A percentile compares a stretch with the other conserved stretches of the same genome.
These are phyloP conservation scores for Sturmia bella DNA, from an alignment of 2,888 invertebrate genomes.

Conservation along the genomic window DNA sequence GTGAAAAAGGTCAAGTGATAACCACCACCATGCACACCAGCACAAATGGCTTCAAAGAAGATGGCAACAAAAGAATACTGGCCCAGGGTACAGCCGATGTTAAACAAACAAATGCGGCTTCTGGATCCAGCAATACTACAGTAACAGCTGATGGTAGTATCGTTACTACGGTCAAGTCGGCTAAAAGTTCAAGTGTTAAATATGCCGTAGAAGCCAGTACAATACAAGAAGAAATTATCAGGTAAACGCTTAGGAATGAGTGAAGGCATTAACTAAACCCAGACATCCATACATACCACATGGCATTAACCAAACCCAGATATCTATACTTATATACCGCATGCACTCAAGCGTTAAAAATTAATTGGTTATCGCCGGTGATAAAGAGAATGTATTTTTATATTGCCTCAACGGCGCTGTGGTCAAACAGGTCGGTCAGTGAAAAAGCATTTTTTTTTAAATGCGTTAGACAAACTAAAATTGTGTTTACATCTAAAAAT, in stretches of 20 bases:
- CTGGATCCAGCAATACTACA: constrained; percentile 70
- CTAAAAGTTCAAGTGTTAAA: constrained; percentile 82
- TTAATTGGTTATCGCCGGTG: too few relatives aligned
- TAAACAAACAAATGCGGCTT: constrained; percentile 72
- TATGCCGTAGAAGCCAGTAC: constrained; percentile 84
- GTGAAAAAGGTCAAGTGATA: constrained; percentile 57
- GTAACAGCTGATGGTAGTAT: constrained; percentile 75
- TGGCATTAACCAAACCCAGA: constrained; percentile 18
- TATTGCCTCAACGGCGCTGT: too few relatives aligned
- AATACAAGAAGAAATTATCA: constrained; percentile 83
- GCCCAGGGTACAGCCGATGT: constrained; percentile 75
- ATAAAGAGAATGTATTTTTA: too few relatives aligned
- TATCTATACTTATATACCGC: background rate
- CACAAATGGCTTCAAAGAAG: constrained; percentile 71
- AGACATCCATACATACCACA: constrained; percentile 62
- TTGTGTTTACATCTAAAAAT: too few relatives aligned
- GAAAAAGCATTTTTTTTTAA: too few relatives aligned
- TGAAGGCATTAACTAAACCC: constrained; percentile 66
- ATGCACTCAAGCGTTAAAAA: too few relatives aligned
- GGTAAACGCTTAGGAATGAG: constrained; percentile 73
- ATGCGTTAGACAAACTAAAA: too few relatives aligned
- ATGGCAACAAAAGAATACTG: constrained; percentile 72
- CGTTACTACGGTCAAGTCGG: constrained; percentile 75
- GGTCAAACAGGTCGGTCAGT: too few relatives aligned
- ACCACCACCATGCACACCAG: constrained; percentile 72